A percentile compares a stretch with the other conserved stretches of the same genome.
These are phyloP conservation scores for Mormyrus lacerda DNA, from an alignment of 2,113 vertebrate species.

Conservation along the genomic window DNA sequence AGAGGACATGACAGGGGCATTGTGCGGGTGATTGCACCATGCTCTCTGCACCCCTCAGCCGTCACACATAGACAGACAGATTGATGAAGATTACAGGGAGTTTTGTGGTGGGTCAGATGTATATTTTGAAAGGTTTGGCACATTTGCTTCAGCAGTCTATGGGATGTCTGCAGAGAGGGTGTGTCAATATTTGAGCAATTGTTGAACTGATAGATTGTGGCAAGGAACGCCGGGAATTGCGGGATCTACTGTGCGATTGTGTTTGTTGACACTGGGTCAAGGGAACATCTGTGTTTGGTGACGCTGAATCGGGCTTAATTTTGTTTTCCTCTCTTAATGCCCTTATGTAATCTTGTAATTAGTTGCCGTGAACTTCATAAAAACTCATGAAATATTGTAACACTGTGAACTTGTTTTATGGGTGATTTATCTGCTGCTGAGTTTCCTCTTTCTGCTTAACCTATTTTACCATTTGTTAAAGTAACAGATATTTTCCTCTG, in stretches of 20 bases:
- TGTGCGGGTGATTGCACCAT: not conserved
- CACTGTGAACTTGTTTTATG: not conserved
- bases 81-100: not conserved
- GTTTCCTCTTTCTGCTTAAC: not conserved
- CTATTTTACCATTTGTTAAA: not conserved
- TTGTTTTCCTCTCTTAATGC: not conserved
- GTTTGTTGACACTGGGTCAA: not conserved
- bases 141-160: not conserved
- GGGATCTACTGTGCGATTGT: not conserved
- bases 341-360: not conserved
- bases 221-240: not conserved
- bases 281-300: not conserved
- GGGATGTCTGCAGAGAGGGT: not conserved
- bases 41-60: not conserved
- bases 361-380: not conserved
- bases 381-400: not conserved
- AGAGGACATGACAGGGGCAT: not conserved
- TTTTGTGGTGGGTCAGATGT: not conserved
- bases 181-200: conserved; percentile 6
- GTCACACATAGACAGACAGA: not conserved
- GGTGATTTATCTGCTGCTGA: not conserved
- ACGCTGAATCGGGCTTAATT: not conserved
- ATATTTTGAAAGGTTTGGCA: not conserved
- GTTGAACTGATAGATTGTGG: not conserved
- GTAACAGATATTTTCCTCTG: not conserved